These are phyloP conservation scores for Florisuga fusca DNA, from an alignment of 2,797 vertebrate species.

Conservation along the genomic window DNA sequence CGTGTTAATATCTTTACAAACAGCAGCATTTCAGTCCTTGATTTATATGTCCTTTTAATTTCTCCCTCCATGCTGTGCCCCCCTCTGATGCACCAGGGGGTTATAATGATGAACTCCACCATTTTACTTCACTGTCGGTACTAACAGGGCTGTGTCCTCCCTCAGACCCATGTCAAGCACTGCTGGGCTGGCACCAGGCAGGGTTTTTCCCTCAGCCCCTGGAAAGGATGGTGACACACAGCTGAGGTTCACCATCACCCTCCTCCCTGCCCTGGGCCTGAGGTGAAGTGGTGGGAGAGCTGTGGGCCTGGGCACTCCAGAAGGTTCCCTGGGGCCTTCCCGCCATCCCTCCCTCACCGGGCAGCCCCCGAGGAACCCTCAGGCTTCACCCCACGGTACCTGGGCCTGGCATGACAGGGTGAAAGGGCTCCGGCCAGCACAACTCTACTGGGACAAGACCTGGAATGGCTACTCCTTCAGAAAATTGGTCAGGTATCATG, in stretches of 20 bases:
- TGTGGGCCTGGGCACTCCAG: too few species aligned
- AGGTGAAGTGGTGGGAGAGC: too few species aligned
- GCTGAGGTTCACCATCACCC: background rate
- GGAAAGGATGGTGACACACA: background rate
- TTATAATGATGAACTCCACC: background rate
- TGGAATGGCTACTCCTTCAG: background rate
- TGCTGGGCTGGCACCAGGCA: fast-evolving
- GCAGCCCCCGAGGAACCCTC: background rate
- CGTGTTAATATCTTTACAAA: background rate
- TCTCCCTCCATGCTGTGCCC: background rate
- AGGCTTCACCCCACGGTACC: too few species aligned
- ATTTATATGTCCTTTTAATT: background rate
- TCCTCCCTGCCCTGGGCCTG: background rate
- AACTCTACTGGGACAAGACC: fast-evolving
- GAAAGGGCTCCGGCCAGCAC: background rate
- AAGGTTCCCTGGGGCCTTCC: too few species aligned
- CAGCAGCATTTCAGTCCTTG: background rate
- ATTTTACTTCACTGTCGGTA: background rate
- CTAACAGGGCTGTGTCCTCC: background rate
- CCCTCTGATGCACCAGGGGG: fast-evolving
- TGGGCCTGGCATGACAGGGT: fast-evolving
- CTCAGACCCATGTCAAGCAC: background rate
- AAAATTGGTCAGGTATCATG: fast-evolving
- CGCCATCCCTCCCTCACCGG: fast-evolving
- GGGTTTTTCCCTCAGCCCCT: background rate